Base-by-base conservation (phyloP, 1,140 invertebrate species). In the Ceratina calcarata region DNA sequence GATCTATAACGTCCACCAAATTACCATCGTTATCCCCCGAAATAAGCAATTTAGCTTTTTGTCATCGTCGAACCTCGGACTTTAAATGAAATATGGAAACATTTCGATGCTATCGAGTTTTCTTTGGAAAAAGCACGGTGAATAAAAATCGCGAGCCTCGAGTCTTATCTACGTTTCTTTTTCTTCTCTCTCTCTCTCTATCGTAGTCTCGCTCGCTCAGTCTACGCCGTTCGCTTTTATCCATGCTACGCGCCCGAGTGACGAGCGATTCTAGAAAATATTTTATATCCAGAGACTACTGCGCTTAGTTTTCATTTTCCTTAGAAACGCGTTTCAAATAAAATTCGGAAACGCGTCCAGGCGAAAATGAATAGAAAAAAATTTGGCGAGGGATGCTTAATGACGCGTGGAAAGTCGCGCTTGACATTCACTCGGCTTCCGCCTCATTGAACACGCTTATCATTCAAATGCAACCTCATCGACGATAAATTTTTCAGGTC, bases 391-490 rank as follows among this genome's bases (percentile, higher is more conserved):
- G 64, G 76, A 77, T 82, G 85, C 27, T 80, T 74, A 78, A 86
- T 86, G 82, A 85, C 53, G 73, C 78, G 83, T 85, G 80, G 70
- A 76, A 69, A 86, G 62, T 71, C 65, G 58, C 24, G 57, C 16
- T n/a, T 13, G 72, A 69, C 78, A 80, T 62, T 69, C 45, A 57
- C 78, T 90, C 87, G 82, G 83, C 78, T 90, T 88, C 85, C 89
- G 73, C 84, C 58, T 89, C 88, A 86, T 83, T 88, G 66, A 71
- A 51, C 80, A 57, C 88, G 87, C 86, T 88, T 90, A 87, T 91
- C 86, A 89, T 91, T 90, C 87, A 87, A 84, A 89, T 81, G 82
- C 76, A 84, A 75, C 87, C 88, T 84, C 86, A 85, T 89, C 84
- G 88, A 88, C 85, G 75, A 90, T 90, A 90, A 89, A 90, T 90